Base-by-base conservation (phyloP, 2,113 vertebrate species). In the Chroicocephalus ridibundus region DNA sequence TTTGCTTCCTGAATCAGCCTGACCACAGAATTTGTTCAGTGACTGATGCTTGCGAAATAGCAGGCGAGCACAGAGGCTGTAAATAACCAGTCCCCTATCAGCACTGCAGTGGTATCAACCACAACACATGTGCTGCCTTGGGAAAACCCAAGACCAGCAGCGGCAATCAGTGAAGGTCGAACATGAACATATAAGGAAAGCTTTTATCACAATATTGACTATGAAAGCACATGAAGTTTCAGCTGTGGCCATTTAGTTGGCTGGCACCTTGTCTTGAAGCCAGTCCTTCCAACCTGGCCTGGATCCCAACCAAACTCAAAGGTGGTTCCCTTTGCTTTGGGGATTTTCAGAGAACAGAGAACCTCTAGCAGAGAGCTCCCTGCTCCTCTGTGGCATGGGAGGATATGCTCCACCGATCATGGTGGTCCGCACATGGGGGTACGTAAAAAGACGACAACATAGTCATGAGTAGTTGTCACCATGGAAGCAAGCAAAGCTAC, bases 1-100 rank as follows among this genome's bases (percentile, higher is more conserved):
- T 96, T 94, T 91, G 16, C 74, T 85, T 95, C 86, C 84, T 87
- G 74, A 87, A 40, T 61, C 75, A 95, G 49, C 31, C 81, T 82
- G 74, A 38, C 40, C 22, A 10, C 65, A 61, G 62, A 61, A 44
- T 21, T 46, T 20, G 36, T 86, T 89, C 78, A 34, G 84, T 85
- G 81, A 32, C 70, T 81, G 70, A 19, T 51, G 14, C 32, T 40
- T 93, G 57, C 1, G 5, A 89, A 94, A 89, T 5, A 77, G 15
- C 72, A 69, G 46, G 61, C 2, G 4, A 75, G 54, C 46, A 24
- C 20, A 68, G 87, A 55, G 62, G 34, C 69, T 79, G 25, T 65
- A 40, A 82, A 86, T 52, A 92, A 6, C 52, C 13, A 34, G 32
- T 34, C 8, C 29, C 13, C 17, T 69, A 5, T 34, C 86, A 78